Conservation (phyloP, 37 sponge, comb jelly and placozoan species). For the Aphrocallistes beatrix region DNA sequence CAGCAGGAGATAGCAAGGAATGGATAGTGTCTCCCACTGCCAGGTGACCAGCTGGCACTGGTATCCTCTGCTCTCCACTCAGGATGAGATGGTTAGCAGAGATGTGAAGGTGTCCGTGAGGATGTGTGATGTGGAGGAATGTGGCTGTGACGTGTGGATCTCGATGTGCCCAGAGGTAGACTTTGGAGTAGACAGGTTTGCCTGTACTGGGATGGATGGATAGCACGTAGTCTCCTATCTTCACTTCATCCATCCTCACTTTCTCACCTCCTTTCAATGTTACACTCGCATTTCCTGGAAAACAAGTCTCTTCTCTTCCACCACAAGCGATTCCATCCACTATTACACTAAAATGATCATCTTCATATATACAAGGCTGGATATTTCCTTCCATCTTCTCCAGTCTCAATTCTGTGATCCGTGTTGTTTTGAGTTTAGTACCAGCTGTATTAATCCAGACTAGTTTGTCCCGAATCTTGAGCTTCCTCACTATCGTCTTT, state of each 20-base stretch:
- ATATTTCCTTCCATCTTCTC: background rate
- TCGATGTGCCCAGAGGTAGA: constrained; percentile 14
- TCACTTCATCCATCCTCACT: constrained; percentile 12
- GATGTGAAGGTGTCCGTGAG: constrained; percentile 17
- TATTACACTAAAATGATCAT: background rate
- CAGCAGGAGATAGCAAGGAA: background rate
- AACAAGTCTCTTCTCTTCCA: background rate
- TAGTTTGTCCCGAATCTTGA: background rate
- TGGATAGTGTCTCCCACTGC: constrained; percentile 8
- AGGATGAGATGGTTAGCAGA: constrained; percentile 16
- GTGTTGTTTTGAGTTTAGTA: background rate
- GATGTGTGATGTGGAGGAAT: constrained; percentile 19
- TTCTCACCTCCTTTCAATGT: background rate
- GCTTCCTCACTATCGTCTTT: background rate
- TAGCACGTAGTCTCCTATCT: constrained; percentile 13
- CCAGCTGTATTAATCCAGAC: background rate
- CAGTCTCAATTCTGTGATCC: background rate
- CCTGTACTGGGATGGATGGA: constrained; percentile 1
- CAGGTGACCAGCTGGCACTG: constrained; percentile 4
- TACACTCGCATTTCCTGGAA: background rate
- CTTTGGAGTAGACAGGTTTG: constrained; percentile 17
- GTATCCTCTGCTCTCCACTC: background rate
- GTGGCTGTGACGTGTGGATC: constrained; percentile 17
- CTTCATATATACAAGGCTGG: background rate
- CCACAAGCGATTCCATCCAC: background rate